Evolutionary conservation across 2,113 vertebrate genomes (phyloP).

Genomic region (Paramormyrops kingsleyae): DNA sequence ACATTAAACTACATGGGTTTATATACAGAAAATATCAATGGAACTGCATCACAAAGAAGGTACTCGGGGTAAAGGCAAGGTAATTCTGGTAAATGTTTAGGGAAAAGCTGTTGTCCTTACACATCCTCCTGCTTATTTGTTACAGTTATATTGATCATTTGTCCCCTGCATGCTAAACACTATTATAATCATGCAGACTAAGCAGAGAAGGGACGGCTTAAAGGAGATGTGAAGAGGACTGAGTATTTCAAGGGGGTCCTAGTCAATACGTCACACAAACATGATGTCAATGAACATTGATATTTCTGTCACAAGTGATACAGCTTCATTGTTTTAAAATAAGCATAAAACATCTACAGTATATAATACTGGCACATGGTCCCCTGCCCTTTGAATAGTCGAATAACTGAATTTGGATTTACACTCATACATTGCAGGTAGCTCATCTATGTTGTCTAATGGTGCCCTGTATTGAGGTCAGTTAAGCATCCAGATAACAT

Average conservation of each 20-base stretch:
- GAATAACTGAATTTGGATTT: background rate
- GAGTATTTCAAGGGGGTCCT: background rate
- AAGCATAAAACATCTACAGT: background rate
- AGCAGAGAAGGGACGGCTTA: background rate
- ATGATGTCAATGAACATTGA: background rate
- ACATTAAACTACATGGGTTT: background rate
- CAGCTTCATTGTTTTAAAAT: background rate
- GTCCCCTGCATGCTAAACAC: background rate
- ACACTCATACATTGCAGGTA: background rate
- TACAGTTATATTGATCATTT: background rate
- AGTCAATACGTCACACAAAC: background rate
- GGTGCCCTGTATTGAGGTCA: background rate
- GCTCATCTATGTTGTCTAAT: background rate
- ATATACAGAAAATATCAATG: background rate
- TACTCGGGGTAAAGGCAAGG: background rate
- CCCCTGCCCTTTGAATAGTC: background rate
- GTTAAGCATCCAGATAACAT: background rate
- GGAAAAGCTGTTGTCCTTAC: background rate
- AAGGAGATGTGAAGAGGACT: background rate
- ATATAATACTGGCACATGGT: background rate
- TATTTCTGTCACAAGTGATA: background rate
- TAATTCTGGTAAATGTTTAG: background rate
- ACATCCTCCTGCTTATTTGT: background rate
- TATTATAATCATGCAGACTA: background rate
- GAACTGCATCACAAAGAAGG: no score